These are phyloP conservation scores for Clarias pachynema DNA, from an alignment of 2,797 vertebrate genomes.

Conservation along the genomic window DNA sequence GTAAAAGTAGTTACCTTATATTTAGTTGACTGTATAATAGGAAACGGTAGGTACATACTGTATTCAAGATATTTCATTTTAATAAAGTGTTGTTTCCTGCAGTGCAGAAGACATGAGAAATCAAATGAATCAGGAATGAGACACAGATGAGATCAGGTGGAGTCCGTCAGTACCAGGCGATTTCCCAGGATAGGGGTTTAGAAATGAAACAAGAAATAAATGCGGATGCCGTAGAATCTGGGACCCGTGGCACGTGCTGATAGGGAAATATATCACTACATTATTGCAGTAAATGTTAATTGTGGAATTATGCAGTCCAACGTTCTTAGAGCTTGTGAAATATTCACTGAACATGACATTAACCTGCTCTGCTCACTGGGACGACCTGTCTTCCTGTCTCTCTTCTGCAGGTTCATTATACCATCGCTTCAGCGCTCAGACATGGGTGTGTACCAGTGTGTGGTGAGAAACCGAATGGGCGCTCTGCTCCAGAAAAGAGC, in stretches of 20 bases:
- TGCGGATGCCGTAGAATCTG: neutral
- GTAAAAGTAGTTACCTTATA: neutral
- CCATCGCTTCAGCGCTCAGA: constrained; percentile 80
- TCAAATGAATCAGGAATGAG: neutral
- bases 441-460: constrained; percentile 87
- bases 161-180: neutral
- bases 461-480: constrained; percentile 92
- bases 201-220: neutral
- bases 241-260: neutral
- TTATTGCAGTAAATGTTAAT: neutral
- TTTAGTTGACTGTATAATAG: neutral
- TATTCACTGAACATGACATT: neutral
- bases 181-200: neutral
- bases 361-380: neutral
- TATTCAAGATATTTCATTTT: neutral
- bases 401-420: constrained; percentile 78
- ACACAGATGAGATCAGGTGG: constrained; percentile 3
- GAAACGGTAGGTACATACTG: neutral
- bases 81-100: neutral
- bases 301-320: neutral
- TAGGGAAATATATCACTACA: neutral
- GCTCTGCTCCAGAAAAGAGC: constrained; percentile 84
- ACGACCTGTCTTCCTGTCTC: constrained; percentile 6
- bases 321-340: neutral
- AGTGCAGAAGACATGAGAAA: neutral